Conservation (phyloP, 1,140 invertebrate genomes). For the Aphis gossypii region DNA sequence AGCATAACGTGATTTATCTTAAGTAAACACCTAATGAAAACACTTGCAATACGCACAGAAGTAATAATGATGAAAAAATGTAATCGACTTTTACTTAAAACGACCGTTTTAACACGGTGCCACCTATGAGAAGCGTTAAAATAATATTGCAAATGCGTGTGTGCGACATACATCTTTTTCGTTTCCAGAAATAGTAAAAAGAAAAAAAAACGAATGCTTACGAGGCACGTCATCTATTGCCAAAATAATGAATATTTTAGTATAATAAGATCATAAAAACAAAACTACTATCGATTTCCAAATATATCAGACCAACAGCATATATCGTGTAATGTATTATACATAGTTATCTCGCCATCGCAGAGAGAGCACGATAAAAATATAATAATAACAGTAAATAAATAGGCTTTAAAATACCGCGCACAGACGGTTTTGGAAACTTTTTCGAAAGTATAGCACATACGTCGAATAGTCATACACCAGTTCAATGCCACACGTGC, state of each 20-base stretch:
- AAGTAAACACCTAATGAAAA: slow-evolving; percentile 9
- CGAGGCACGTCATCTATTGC: not conserved
- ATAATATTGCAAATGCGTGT: not conserved
- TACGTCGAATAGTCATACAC: not conserved
- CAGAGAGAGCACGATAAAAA: not conserved
- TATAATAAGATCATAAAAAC: not conserved
- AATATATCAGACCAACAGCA: not conserved
- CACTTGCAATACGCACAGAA: not conserved
- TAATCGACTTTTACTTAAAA: not conserved
- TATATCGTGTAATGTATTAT: not conserved
- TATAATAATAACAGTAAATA: slow-evolving; percentile 6
- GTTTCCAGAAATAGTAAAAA: not conserved
- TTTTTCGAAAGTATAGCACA: slow-evolving; percentile 9
- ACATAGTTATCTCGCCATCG: not conserved
- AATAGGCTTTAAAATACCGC: not conserved
- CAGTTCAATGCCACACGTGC: not conserved
- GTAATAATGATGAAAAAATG: not conserved
- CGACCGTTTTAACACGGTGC: not conserved
- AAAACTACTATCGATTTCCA: not conserved
- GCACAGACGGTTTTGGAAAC: slow-evolving; percentile 3
- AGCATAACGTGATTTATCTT: not conserved
- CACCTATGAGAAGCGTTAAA: not conserved
- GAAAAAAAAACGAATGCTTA: not conserved
- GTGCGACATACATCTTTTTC: not conserved
- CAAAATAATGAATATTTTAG: not conserved